phyloP scores from a whole-genome alignment of 2,113 vertebrate genomes.

The Protobothrops flavoviridis region DNA sequence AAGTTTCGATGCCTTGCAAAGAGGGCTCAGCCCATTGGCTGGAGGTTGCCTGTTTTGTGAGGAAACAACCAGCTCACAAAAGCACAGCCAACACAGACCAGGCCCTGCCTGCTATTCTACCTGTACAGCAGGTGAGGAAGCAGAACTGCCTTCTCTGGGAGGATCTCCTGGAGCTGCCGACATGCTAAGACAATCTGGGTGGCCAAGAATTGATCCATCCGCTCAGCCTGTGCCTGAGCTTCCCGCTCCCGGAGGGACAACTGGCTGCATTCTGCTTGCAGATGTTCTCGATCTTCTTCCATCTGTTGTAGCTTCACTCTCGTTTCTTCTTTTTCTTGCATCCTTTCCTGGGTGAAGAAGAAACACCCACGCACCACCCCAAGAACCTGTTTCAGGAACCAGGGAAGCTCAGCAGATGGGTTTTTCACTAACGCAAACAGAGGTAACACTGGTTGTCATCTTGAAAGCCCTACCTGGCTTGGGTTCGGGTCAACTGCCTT shows the following conservation, averaged over 20 bases:
- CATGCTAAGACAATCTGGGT: constrained; percentile 53
- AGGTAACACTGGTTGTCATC: not conserved
- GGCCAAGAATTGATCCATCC: constrained; percentile 48
- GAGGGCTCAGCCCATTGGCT: no score
- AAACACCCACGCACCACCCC: not conserved
- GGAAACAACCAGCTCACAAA: no score
- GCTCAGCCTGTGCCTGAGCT: constrained; percentile 53
- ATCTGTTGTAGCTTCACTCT: constrained; percentile 42
- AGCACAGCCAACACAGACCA: no score
- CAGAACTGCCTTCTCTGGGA: constrained; percentile 35
- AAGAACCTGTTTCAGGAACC: not conserved
- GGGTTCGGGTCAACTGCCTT: not conserved
- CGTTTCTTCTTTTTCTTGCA: constrained; percentile 28
- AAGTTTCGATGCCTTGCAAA: no score
- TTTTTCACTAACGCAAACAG: not conserved
- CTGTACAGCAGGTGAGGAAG: constrained; percentile 23
- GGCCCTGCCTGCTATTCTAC: constrained; percentile 39
- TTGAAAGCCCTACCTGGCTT: not conserved
- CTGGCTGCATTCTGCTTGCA: constrained; percentile 50
- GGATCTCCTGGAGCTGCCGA: constrained; percentile 30
- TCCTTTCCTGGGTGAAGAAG: constrained; percentile 54
- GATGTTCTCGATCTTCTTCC: constrained; percentile 55
- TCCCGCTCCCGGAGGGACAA: constrained; percentile 34
- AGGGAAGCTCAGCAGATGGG: no score
- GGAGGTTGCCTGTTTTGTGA: no score